These are phyloP conservation scores for Entomyzon cyanotis DNA, from an alignment of 2,113 vertebrate species.

Conservation along the genomic window DNA sequence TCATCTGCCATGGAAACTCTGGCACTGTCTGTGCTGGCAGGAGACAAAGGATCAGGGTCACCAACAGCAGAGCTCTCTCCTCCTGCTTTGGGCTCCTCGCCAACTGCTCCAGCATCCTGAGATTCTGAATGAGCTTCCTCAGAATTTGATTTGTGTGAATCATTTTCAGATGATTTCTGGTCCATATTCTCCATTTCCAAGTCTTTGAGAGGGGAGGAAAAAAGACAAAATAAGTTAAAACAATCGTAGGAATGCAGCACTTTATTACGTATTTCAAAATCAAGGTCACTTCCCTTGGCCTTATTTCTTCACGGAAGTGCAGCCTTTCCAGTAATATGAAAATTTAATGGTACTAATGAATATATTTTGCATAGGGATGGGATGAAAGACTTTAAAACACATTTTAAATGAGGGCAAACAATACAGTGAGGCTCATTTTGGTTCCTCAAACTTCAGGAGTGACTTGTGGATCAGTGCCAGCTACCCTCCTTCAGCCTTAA, in stretches of 20 bases:
- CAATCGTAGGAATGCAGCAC: not conserved
- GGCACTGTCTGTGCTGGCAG: not conserved
- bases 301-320: not conserved
- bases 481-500: not conserved
- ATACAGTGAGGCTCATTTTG: not conserved
- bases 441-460: not conserved
- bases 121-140: slow-evolving; percentile 50
- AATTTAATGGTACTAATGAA: not conserved
- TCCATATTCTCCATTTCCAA: slow-evolving; percentile 76
- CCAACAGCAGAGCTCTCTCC: slow-evolving; percentile 16
- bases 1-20: not conserved
- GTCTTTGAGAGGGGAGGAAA: slow-evolving; percentile 62
- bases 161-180: slow-evolving; percentile 70
- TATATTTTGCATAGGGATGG: not conserved
- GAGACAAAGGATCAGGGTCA: slow-evolving; percentile 12
- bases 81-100: slow-evolving; percentile 33
- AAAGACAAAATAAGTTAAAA: not conserved
- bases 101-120: slow-evolving; percentile 41
- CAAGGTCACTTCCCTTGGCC: not conserved
- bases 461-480: not conserved
- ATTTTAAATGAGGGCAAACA: not conserved
- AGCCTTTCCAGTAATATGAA: not conserved
- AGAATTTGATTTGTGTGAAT: slow-evolving; percentile 66
- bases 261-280: not conserved
- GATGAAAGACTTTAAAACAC: not conserved